A percentile compares a stretch with the other conserved stretches of the same genome.
These are phyloP conservation scores for Aleiodes alternator DNA, from an alignment of 2,888 invertebrate species.

Conservation along the genomic window DNA sequence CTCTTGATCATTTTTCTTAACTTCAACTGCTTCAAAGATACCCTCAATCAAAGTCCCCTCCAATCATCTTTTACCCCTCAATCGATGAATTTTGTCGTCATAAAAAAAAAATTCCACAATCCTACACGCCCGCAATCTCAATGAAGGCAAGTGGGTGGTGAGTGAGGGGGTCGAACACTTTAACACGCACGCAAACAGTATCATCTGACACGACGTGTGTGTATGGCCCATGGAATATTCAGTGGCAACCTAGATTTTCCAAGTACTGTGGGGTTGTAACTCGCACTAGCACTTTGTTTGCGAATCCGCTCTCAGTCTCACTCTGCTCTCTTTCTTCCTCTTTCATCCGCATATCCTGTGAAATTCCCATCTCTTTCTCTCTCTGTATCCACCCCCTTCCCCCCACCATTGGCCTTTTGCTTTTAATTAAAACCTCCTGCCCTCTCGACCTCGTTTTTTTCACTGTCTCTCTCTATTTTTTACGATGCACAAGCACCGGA, in stretches of 20 bases:
- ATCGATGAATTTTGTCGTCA: no score
- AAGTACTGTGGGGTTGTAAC: slow-evolving; percentile 26
- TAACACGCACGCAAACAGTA: slow-evolving; percentile 28
- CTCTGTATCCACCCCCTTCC: background rate
- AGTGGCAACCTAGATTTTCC: slow-evolving; percentile 47
- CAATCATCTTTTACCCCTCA: no score
- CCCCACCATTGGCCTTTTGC: slow-evolving; percentile 25
- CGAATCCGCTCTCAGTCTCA: slow-evolving; percentile 36
- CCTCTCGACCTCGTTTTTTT: slow-evolving; percentile 43
- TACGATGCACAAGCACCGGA: slow-evolving; percentile 10
- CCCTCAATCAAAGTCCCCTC: no score
- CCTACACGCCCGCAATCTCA: no score
- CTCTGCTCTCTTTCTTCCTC: slow-evolving; percentile 1
- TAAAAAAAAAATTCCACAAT: no score
- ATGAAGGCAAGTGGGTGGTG: background rate
- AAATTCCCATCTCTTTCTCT: slow-evolving; percentile 1
- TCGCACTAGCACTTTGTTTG: slow-evolving; percentile 45
- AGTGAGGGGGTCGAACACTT: slow-evolving; percentile 10
- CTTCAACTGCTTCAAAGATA: no score
- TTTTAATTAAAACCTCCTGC: slow-evolving; percentile 43
- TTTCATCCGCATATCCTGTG: slow-evolving; percentile 8
- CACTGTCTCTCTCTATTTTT: background rate
- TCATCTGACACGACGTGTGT: slow-evolving; percentile 29
- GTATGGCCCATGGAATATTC: slow-evolving; percentile 39
- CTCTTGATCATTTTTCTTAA: no score